Base-by-base conservation (phyloP, 2,797 vertebrate genomes). In the Amblyraja radiata region DNA sequence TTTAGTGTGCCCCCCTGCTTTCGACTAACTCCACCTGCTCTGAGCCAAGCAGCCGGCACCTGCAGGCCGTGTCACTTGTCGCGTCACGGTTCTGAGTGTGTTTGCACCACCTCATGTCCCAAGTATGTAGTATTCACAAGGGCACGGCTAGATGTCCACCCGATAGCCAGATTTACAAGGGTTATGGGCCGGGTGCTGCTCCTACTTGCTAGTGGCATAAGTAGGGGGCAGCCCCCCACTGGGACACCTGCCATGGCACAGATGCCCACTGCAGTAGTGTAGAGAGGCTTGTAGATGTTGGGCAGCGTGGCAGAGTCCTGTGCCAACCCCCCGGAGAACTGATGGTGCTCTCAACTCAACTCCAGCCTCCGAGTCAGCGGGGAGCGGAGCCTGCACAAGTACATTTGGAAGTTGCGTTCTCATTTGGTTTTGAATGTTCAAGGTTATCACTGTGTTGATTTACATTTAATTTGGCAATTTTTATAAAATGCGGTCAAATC, bases 371-470 rank as follows among this genome's bases (percentile, higher is more conserved):
- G 32, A 13, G 9, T 36, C 16, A 2, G 25, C 6, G 14, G 9
- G 9, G 46, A 1, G 6, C 1, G 14, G n/a, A 68, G 84, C 63
- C 4, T 32, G 63, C 61, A 36, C 63, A 8, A 28, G 84, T 88
- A 32, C 58, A 65, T n/a, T 88, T 63, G 84, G 63, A 36, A 88
- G 61, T 68, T 88, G 84, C n/a, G 14, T 65, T 88, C 25, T 58
- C 5, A 86, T 86, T 68, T 88, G 61, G 84, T 21, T 88, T 88
- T 68, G 84, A 88, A 88, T 68, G 84, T 88, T 88, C 32, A 63
- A 88, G 84, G 84, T 68, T 88, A 88, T 88, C 84, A 88, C 84
- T 68, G 84, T 88, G 84, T 63, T 88, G 84, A 68, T 88, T 63
- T 32, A 63, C 83, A 86, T 88, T 88, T 88, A 32, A 88, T 88